Evolutionary conservation across 2,113 vertebrate species (phyloP).

Genomic region (Gopherus evgoodei): DNA sequence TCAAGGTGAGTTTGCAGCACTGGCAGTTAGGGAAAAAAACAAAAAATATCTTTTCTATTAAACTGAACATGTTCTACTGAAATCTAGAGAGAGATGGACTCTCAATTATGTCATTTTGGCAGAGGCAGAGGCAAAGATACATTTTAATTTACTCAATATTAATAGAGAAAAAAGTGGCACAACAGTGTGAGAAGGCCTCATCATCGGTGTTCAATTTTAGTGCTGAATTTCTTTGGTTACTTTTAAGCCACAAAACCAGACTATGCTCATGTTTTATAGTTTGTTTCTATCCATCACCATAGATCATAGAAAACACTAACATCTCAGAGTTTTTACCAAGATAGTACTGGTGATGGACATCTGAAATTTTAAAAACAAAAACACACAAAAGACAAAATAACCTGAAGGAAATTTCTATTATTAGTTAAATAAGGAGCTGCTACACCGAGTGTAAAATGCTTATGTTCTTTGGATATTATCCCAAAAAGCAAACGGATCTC

Average conservation of each 20-base stretch:
- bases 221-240: neutral
- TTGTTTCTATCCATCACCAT: neutral
- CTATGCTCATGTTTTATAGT: neutral
- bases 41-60: neutral
- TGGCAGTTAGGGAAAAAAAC: neutral
- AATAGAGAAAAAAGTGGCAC: neutral
- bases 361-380: neutral
- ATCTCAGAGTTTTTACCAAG: neutral
- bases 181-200: neutral
- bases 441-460: neutral
- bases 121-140: rapidly evolving
- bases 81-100: neutral
- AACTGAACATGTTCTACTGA: neutral
- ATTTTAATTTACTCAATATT: neutral
- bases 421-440: conserved; percentile 11
- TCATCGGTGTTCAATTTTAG: neutral
- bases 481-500: conserved; percentile 55
- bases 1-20: neutral
- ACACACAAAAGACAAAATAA: neutral
- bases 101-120: neutral
- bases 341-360: neutral
- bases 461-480: conserved; percentile 38
- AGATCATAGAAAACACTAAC: neutral
- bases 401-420: neutral
- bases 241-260: neutral